phyloP scores from a whole-genome alignment of 2,113 vertebrate genomes.

The Apaloderma vittatum region DNA sequence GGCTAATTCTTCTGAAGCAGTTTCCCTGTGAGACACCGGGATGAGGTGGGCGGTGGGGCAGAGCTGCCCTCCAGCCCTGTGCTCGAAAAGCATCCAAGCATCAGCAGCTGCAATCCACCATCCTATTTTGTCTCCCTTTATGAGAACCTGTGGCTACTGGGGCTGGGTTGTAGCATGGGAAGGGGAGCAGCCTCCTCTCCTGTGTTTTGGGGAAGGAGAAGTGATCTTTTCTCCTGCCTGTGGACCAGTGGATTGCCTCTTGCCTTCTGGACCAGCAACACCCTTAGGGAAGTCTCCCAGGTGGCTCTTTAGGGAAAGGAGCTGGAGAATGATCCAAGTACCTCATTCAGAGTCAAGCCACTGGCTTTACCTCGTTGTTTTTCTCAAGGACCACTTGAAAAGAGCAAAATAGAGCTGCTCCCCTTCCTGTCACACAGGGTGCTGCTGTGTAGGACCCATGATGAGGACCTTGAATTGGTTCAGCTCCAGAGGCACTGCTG shows the following conservation, averaged over 20 bases:
- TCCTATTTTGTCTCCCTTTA: not conserved
- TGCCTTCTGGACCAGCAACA: not conserved
- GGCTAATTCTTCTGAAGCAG: not conserved
- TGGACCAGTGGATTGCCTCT: not conserved
- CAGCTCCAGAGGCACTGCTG: not conserved
- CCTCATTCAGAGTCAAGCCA: not conserved
- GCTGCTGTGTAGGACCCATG: not conserved
- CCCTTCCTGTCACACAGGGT: accelerated
- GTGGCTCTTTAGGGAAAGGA: not conserved
- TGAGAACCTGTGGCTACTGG: not conserved
- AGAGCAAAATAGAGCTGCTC: not conserved
- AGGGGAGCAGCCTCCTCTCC: not conserved
- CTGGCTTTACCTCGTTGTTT: not conserved
- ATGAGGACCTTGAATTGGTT: not conserved
- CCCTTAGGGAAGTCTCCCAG: not conserved
- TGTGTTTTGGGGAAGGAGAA: not conserved
- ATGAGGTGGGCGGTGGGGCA: not conserved
- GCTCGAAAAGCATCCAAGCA: not conserved
- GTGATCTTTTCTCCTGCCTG: not conserved
- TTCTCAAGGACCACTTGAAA: not conserved
- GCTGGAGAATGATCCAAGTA: not conserved
- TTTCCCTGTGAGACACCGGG: not conserved
- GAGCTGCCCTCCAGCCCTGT: not conserved
- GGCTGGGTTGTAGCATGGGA: not conserved
- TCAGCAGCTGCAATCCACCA: too few relatives aligned